Conservation (phyloP, 2,113 vertebrate genomes). For the chimpanzee (Pan troglodytes) region NHGRI_mPanTro3-v2.1_pri NC_072413.2:82240001-82240500, state of each 20-base stretch:
- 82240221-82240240: slow-evolving; percentile 13
- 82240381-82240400: not conserved
- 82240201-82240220: slow-evolving; percentile 38
- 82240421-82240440: not conserved
- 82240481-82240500: not conserved
- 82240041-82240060: slow-evolving; percentile 2
- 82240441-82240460: not conserved
- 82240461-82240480: not conserved
- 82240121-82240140: slow-evolving; percentile 43
- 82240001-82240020: not conserved
- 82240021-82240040: not conserved
- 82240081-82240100: slow-evolving; percentile 31
- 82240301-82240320: not conserved
- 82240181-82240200: slow-evolving; percentile 30
- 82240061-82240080: slow-evolving; percentile 16
- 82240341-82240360: not conserved
- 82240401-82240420: not conserved
- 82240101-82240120: slow-evolving; percentile 33
- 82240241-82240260: slow-evolving; percentile 5
- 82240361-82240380: not conserved
- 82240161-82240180: slow-evolving; percentile 42
- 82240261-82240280: not conserved
- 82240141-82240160: slow-evolving; percentile 51
- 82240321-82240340: not conserved
- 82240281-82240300: not conserved